These are phyloP conservation scores for Nipponia nippon DNA, from an alignment of 2,113 vertebrate species.

Conservation along the genomic window DNA sequence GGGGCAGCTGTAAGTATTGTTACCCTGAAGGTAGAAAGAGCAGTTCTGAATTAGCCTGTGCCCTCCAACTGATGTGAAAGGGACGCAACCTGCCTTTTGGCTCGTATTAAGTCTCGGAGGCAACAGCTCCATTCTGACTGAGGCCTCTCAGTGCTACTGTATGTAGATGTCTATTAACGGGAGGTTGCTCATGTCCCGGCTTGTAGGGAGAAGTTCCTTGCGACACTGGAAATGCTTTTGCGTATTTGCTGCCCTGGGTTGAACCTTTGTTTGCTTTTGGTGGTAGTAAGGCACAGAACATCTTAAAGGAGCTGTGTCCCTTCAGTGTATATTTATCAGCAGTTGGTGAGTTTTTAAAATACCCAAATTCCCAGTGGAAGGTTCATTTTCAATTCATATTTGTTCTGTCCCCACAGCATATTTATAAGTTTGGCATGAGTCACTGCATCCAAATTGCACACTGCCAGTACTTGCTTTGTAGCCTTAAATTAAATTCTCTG, in stretches of 20 bases:
- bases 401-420: conserved; percentile 3
- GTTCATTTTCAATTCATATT: background rate
- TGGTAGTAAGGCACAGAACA: background rate
- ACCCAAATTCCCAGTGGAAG: background rate
- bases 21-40: background rate
- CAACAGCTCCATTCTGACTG: background rate
- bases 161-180: background rate
- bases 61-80: background rate
- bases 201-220: background rate
- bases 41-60: background rate
- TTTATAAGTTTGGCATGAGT: conserved; percentile 13
- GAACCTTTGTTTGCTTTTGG: conserved; percentile 13
- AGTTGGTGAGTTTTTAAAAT: conserved; percentile 4
- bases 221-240: background rate
- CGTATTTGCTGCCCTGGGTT: background rate
- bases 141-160: background rate
- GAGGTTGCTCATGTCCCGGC: background rate
- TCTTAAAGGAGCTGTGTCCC: background rate
- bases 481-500: background rate
- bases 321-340: background rate
- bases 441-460: background rate
- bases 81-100: background rate
- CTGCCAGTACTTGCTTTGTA: background rate
- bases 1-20: background rate
- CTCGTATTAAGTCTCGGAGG: background rate